Evolutionary conservation across 2,888 invertebrate species (phyloP).

Genomic region (Chirona hameri): DNA sequence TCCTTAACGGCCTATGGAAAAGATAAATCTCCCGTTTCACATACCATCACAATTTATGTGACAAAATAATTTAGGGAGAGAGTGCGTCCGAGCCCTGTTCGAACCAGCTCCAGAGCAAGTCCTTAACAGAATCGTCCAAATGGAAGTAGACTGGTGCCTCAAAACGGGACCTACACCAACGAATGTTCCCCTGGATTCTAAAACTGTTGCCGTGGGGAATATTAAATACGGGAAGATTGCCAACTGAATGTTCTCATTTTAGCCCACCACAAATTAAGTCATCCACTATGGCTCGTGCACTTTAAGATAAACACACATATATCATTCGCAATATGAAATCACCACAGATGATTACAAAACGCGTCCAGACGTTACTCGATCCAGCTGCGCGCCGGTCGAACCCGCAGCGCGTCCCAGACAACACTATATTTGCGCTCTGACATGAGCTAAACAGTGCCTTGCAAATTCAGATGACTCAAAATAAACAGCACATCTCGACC

Average conservation of each 20-base stretch:
- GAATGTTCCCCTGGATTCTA: too few relatives aligned
- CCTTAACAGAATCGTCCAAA: neutral
- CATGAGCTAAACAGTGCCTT: neutral
- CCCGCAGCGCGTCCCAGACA: neutral
- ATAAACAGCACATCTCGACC: conserved; percentile 5
- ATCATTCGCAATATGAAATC: neutral
- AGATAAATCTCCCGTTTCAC: conserved; percentile 5
- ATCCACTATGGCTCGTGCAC: neutral
- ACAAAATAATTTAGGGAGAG: conserved; percentile 28
- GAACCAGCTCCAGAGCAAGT: neutral
- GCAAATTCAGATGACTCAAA: neutral
- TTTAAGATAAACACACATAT: neutral
- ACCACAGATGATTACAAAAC: neutral
- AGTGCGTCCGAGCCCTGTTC: neutral
- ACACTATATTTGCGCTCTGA: conserved; percentile 7
- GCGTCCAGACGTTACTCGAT: neutral
- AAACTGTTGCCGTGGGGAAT: too few relatives aligned
- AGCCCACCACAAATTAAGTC: too few relatives aligned
- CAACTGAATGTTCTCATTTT: too few relatives aligned
- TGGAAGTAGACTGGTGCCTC: neutral
- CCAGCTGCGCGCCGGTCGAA: neutral
- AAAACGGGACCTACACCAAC: neutral
- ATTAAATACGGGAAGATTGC: too few relatives aligned
- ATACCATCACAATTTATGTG: conserved; percentile 29
- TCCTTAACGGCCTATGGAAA: neutral